Base-by-base conservation (phyloP, 2,113 vertebrate genomes). In the Callionymus lyra region DNA sequence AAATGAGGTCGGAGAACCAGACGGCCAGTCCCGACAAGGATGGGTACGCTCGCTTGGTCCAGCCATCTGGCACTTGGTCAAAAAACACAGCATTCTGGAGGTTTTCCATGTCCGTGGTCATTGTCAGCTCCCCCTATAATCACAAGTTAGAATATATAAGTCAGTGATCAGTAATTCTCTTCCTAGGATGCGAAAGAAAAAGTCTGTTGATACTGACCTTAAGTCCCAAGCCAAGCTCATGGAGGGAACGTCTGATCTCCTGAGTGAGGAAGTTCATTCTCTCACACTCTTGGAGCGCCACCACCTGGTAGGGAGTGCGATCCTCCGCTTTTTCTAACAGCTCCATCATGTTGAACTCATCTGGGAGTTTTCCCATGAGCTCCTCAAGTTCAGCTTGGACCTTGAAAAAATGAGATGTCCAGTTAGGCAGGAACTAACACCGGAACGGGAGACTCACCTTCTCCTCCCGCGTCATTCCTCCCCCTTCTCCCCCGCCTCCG, bases 241-340 rank as follows among this genome's bases (percentile, higher is more conserved):
- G 47, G 1, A 98, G 87, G 0, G 94, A 93, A 47, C 63, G 67
- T 65, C 69, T 85, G 6, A 97, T 85, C 55, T 96, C 90, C 6
- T 67, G 58, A 0, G 85, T 97, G 13, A 99, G 91, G 31, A 63
- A 0, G 49, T 99, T 99, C 91, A 96, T 94, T 44, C 87, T 82
- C 31, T 95, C 91, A 2, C 94, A 99, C 70, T 98, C 95, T 81
- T 99, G 95, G 18, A 99, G 76, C 2, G 80, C 89, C 14, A 98
- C 93, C 31, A 91, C 90, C 0, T 85, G 49, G 2, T 91, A 99
- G 0, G 95, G 95, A 0, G 88, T 94, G 64, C 85, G 87, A 45
- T 95, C 91, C 65, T 92, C 89, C 13, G 82, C 85, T 53, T 72
- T 93, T 0, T 68, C 82, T 75, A 89, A 71, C 65, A 99, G 74